A percentile compares a stretch with the other conserved stretches of the same genome.
Conservation (phyloP, 2,888 invertebrate genomes). For the Lycocerus yunnanus region DNA sequence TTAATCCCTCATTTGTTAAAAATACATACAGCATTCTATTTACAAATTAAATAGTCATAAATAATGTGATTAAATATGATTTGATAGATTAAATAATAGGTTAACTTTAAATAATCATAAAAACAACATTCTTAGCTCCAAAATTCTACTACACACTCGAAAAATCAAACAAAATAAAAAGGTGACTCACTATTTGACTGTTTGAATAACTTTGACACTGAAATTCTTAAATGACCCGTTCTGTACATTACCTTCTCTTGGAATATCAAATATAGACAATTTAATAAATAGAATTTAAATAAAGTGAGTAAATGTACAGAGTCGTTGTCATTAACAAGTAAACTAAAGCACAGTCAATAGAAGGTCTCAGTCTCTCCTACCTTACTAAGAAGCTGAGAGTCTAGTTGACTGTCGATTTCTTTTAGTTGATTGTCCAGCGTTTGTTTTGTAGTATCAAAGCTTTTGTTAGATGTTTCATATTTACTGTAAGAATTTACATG, state of each 20-base stretch:
- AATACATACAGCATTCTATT: conserved; percentile 1
- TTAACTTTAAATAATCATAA: conserved; percentile 14
- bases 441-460: conserved; percentile 75
- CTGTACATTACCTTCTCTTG: conserved; percentile 32
- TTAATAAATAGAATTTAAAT: conserved; percentile 11
- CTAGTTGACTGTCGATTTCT: conserved; percentile 78
- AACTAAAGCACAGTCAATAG: conserved; percentile 49
- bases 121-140: conserved; percentile 32
- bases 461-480: conserved; percentile 59
- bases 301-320: conserved; percentile 27
- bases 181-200: conserved; percentile 49
- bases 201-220: conserved; percentile 33
- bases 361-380: conserved; percentile 58
- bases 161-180: conserved; percentile 32
- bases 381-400: conserved; percentile 70
- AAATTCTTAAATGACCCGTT: conserved; percentile 38
- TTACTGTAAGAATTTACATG: conserved; percentile 55
- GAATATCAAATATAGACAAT: neutral
- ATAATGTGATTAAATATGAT: neutral
- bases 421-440: conserved; percentile 80
- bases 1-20: neutral
- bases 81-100: neutral
- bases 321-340: conserved; percentile 22
- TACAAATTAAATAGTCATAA: neutral
- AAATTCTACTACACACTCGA: conserved; percentile 30